Evolutionary conservation across 2,888 invertebrate genomes (phyloP), one percentile per base, ranked within the genome.

Genomic region (Eustalomyia histrio): DNA sequence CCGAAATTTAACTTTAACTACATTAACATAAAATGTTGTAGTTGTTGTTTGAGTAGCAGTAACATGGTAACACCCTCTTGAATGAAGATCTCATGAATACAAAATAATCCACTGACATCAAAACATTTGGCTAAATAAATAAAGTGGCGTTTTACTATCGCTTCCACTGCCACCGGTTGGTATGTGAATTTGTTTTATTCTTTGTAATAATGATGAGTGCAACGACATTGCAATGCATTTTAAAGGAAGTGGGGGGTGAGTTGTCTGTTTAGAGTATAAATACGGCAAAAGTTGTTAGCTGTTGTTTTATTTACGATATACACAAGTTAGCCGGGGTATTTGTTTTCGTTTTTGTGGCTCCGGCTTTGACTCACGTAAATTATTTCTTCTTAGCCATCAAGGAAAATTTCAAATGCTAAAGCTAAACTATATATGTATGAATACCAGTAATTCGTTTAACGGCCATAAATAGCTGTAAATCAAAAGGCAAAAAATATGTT

Each of bases 21-120:
- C 88, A 88, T 87, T 89, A 89, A 88, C 86, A 89, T 87, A 87
- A 89, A 87, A 85, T 85, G 83, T 58, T 79, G 81, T 79, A 81
- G 76, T 71, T 80, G 79, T 76, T 64, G 74, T 53, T 75, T 39
- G 64, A 33, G 53, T 47, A 9, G 29, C 7, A 29, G 29, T 29
- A 29, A 29, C 29, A 17, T 14, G 7, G 21, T 17, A 63, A 17
- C 21, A 61, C 29, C 61, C 43, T 29, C 29, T 65, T 53, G 52
- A 67, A 58, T 64, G 68, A 75, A 76, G 58, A 79, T 58, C 72
- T 80, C 72, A 82, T 82, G 74, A 80, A 76, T 83, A 71, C 33
- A 63, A 79, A 60, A 69, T 47, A 57, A 69, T 52, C 17, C 52
- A 35, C 53, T 53, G 43, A 35, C 68, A 75, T 53, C n/a, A 47